phyloP scores from a whole-genome alignment of 2,888 invertebrate genomes.

The Cheilosia pagana region DNA sequence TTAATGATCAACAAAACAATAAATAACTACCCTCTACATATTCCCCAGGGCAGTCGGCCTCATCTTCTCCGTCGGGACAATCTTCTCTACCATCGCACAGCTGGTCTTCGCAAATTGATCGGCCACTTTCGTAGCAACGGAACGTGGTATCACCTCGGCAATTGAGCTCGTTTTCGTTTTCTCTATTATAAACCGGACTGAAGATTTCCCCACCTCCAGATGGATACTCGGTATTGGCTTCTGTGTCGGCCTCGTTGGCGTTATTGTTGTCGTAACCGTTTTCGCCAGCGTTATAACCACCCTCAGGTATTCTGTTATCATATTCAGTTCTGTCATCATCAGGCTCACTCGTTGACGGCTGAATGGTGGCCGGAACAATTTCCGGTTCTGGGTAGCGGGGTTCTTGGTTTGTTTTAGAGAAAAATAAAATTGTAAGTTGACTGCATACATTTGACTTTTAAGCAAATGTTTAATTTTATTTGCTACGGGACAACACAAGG shows the following conservation, averaged over 20 bases:
- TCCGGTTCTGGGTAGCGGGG: constrained; percentile 3
- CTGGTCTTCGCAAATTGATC: constrained; percentile 80
- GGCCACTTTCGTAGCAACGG: constrained; percentile 77
- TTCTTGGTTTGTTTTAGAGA: constrained; percentile 24
- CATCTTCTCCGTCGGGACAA: constrained; percentile 82
- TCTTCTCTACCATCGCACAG: constrained; percentile 79
- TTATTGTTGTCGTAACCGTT: constrained; percentile 77
- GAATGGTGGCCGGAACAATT: not conserved
- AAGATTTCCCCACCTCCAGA: constrained; percentile 40
- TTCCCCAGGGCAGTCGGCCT: constrained; percentile 77
- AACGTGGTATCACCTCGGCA: constrained; percentile 81
- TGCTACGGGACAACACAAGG: constrained; percentile 49
- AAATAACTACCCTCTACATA: constrained; percentile 53
- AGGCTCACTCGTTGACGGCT: not conserved
- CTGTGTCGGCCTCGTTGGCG: constrained; percentile 51
- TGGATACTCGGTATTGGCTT: constrained; percentile 74
- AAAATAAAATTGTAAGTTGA: constrained; percentile 25
- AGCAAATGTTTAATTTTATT: constrained; percentile 1
- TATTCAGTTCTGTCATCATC: not conserved
- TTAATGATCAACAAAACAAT: constrained; percentile 1
- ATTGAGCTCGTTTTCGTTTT: constrained; percentile 28
- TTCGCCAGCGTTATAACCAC: constrained; percentile 3
- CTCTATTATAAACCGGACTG: constrained; percentile 18
- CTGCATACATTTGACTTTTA: not conserved
- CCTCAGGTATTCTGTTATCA: not conserved